Evolutionary conservation across 2,888 invertebrate genomes (phyloP).

Genomic region (Ornithoptera priamus): DNA sequence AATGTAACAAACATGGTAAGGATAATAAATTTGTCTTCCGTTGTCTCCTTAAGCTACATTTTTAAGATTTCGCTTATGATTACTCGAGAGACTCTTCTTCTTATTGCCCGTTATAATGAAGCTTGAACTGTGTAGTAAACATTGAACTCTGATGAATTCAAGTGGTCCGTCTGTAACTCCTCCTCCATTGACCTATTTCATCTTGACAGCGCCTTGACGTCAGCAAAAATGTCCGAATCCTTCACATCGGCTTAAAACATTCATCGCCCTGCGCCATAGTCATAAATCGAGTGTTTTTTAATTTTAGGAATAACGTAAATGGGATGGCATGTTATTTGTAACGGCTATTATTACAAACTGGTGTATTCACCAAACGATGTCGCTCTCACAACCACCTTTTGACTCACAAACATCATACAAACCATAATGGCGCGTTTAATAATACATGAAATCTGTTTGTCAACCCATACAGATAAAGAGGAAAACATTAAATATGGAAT

Average conservation of each 20-base stretch:
- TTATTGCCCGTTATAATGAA: not conserved
- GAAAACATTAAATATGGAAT: too few species aligned
- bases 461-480: slow-evolving; percentile 7
- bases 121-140: not conserved
- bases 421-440: slow-evolving; percentile 7
- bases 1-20: too few species aligned
- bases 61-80: not conserved
- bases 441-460: slow-evolving; percentile 10
- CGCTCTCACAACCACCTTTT: not conserved
- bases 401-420: slow-evolving; percentile 20
- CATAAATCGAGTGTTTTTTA: slow-evolving; percentile 35
- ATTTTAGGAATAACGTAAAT: slow-evolving; percentile 8
- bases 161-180: slow-evolving; percentile 63
- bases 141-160: slow-evolving; percentile 36
- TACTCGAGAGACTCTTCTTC: not conserved
- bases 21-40: too few species aligned
- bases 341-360: slow-evolving; percentile 7
- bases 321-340: slow-evolving; percentile 1
- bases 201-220: slow-evolving; percentile 73
- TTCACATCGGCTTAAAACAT: slow-evolving; percentile 43
- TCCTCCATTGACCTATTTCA: slow-evolving; percentile 73
- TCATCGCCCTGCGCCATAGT: slow-evolving; percentile 48
- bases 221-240: slow-evolving; percentile 51
- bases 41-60: not conserved
- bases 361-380: not conserved